Evolutionary conservation across 2,113 vertebrate genomes (phyloP), one percentile per base, ranked within the genome.

Genomic region (Upupa epops): DNA sequence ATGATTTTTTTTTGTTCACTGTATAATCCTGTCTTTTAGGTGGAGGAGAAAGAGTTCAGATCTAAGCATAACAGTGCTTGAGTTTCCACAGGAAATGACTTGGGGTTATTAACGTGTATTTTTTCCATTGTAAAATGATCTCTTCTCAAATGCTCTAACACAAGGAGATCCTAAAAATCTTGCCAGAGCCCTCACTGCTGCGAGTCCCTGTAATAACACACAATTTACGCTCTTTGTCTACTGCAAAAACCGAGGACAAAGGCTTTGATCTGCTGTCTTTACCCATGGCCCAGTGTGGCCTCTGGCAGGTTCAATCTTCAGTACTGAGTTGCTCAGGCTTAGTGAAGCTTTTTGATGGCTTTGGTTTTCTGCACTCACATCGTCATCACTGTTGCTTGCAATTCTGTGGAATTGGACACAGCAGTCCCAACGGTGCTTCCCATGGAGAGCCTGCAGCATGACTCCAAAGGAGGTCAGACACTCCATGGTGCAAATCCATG

Each of bases 121-220:
- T 90, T 90, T 92, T 72, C 78, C 40, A 17, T 21, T 56, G 46
- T 84, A 95, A 93, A 93, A 76, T n/a, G 70, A 86, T 93, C 80
- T 61, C 17, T 56, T 58, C 48, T 88, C 70, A 94, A 88, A 42
- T 0, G 4, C 29, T 94, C 40, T 71, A 78, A 59, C 61, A 64
- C 48, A 75, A 88, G 68, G 36, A 83, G 70, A 75, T 84, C 58
- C 61, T 71, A 49, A 83, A 94, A 88, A 42, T 37, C 73, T 69
- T 69, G 73, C 32, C 80, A 88, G 83, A 89, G 26, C 5, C n/a
- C 58, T 51, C 48, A 18, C 42, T 5, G 75, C 56, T 90, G 63
- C 29, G 86, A 93, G 46, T 42, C 59, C 4, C 40, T n/a, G 5
- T 40, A 75, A 72, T 0, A 89, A 77, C 77, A 46, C 19, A 58